Percentiles rank a stretch among this genome's conserved stretches.
Conservation (phyloP, 2,888 invertebrate genomes). For the Gari tellinella region DNA sequence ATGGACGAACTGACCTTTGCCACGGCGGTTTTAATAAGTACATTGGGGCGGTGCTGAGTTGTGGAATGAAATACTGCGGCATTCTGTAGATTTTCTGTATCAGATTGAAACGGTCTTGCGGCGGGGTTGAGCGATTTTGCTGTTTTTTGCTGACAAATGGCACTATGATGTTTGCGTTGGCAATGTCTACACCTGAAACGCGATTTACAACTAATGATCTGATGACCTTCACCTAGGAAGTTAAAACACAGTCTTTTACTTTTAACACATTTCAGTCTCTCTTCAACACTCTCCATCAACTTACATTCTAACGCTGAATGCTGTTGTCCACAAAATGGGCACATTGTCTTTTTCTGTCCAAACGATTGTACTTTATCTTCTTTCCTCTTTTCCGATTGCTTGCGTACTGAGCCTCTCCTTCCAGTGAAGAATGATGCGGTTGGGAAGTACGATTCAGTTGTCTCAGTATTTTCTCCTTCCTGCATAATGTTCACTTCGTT, state of each 20-base stretch:
- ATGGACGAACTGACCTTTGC: conserved; percentile 9
- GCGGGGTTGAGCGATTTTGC: no score
- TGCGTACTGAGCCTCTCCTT: neutral
- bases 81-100: neutral
- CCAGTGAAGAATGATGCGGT: neutral
- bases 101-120: no score
- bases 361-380: no score
- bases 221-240: neutral
- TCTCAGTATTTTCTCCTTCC: neutral
- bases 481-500: conserved; percentile 26
- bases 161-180: no score
- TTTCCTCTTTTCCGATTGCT: neutral
- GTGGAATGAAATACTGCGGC: conserved; percentile 17
- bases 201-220: no score
- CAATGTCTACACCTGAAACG: no score
- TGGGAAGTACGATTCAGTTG: neutral
- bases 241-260: neutral
- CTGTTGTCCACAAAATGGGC: no score
- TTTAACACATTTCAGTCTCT: neutral
- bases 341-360: neutral
- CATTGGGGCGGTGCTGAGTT: neutral
- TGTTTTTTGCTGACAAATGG: neutral
- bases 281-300: no score
- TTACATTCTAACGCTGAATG: no score
- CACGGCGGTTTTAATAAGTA: conserved; percentile 24